phyloP scores from a whole-genome alignment of 2,888 invertebrate species.

The Germaria angustata region DNA sequence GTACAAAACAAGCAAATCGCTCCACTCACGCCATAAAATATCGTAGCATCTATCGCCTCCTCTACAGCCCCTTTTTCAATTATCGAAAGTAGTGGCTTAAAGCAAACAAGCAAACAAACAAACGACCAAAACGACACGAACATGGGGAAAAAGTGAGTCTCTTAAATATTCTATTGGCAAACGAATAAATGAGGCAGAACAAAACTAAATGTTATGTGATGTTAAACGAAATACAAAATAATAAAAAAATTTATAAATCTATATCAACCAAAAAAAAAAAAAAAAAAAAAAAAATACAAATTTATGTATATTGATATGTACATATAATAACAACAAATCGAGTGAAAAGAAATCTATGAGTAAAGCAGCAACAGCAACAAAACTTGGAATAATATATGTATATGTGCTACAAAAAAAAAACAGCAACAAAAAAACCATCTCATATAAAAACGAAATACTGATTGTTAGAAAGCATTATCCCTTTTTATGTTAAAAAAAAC shows the following conservation, averaged over 20 bases:
- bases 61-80: slow-evolving; percentile 50
- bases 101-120: slow-evolving; percentile 27
- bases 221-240: slow-evolving; percentile 53
- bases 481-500: slow-evolving; percentile 16
- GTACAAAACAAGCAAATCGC: slow-evolving; percentile 30
- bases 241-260: slow-evolving; percentile 18
- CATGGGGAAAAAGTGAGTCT: slow-evolving; percentile 15
- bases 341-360: slow-evolving; percentile 60
- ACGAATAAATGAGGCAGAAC: slow-evolving; percentile 64
- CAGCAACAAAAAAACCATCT: slow-evolving; percentile 8
- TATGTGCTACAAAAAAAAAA: too few species aligned
- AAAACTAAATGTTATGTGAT: slow-evolving; percentile 65
- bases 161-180: slow-evolving; percentile 65
- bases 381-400: not conserved
- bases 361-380: slow-evolving; percentile 21
- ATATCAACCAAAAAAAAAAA: not conserved
- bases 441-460: slow-evolving; percentile 50
- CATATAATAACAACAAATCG: slow-evolving; percentile 61
- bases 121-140: slow-evolving; percentile 18
- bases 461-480: slow-evolving; percentile 42
- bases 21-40: slow-evolving; percentile 30
- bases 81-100: slow-evolving; percentile 57
- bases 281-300: slow-evolving; percentile 27
- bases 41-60: not conserved
- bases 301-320: slow-evolving; percentile 64